Evolutionary conservation across 2,888 invertebrate genomes (phyloP).

Genomic region (Campoplex capitator): DNA sequence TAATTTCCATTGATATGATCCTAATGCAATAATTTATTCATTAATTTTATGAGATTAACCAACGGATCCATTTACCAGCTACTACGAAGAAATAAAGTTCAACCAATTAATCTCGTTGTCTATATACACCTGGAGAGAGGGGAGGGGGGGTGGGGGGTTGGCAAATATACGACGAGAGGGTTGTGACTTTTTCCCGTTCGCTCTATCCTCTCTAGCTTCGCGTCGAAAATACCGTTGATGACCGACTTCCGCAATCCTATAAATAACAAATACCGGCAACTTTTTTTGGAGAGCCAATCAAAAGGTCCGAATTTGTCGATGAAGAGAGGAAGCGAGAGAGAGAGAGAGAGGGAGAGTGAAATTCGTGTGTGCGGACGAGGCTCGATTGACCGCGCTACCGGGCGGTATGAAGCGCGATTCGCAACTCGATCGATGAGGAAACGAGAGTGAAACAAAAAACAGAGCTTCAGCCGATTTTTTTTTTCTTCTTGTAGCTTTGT

Average conservation of each 20-base stretch:
- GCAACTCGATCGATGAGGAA: conserved; percentile 45
- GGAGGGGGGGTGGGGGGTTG: background rate
- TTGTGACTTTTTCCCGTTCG: conserved; percentile 3
- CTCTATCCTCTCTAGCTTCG: conserved; percentile 10
- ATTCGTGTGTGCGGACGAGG: background rate
- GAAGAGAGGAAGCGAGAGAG: conserved; percentile 3
- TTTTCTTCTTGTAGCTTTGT: conserved; percentile 18
- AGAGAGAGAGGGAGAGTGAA: conserved; percentile 6
- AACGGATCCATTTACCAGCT: background rate
- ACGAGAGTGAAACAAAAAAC: conserved; percentile 12
- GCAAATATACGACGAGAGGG: background rate
- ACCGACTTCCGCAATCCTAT: conserved; percentile 58
- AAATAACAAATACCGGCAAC: conserved; percentile 59
- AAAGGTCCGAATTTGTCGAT: conserved; percentile 58
- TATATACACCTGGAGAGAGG: background rate
- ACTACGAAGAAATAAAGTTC: conserved; percentile 22
- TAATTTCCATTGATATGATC: background rate
- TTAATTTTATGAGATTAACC: background rate
- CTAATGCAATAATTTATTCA: background rate
- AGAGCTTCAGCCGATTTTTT: conserved; percentile 5
- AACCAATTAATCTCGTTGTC: conserved; percentile 17
- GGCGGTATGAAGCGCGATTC: conserved; percentile 24
- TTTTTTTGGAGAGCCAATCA: conserved; percentile 58
- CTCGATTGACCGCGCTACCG: conserved; percentile 24
- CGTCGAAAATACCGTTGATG: conserved; percentile 40